Base-by-base conservation (phyloP, 2,888 invertebrate species). In the Drosophila prostipennis region DNA sequence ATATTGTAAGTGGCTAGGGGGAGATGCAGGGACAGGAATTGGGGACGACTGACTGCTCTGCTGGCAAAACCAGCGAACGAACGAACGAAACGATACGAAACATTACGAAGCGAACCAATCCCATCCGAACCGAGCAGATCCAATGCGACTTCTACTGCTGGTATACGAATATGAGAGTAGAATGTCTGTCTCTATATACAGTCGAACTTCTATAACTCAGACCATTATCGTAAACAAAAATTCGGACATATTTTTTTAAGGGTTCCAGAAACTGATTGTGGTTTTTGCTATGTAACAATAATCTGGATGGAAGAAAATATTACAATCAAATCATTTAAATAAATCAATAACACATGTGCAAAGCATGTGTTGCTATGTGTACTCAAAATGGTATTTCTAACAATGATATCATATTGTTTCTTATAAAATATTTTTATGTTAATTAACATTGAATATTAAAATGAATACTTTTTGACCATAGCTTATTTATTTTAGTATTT, bases 91-190 rank as follows among this genome's bases (percentile, higher is more conserved):
- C 19, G 19, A 19, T 19, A 42, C 49, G 19, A 42, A 40, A 34
- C 26, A 36, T 43, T 37, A 37, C 65, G 43, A 53, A 65, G 14
- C 64, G 43, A 61, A 58, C 16, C 59, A 59, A 59, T n/a, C 59
- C 59, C 56, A 59, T 42, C 55, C 59, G 56, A 59, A 59, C 37
- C 61, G 48, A 63, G 61, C 46, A 40, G 61, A 63, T 60, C 43
- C 64, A 65, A 53, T 39, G 67, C 67, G 53, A 64, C 65, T 64
- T 65, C 65, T 64, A 56, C 61, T 54, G 45, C 65, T 60, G 65
- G 53, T 49, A 51, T 59, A 48, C 70, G 64, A 64, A 36, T 52
- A 49, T 53, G 29, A 14, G 53, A 60, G 48, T 48, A 68, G 55
- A 43, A 51, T 54, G 45, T 45, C 37, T 46, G 55, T 16, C 26